Evolutionary conservation across 2,113 vertebrate species (phyloP), one percentile per base, ranked within the genome.

Genomic region (Zosterops borbonicus): DNA sequence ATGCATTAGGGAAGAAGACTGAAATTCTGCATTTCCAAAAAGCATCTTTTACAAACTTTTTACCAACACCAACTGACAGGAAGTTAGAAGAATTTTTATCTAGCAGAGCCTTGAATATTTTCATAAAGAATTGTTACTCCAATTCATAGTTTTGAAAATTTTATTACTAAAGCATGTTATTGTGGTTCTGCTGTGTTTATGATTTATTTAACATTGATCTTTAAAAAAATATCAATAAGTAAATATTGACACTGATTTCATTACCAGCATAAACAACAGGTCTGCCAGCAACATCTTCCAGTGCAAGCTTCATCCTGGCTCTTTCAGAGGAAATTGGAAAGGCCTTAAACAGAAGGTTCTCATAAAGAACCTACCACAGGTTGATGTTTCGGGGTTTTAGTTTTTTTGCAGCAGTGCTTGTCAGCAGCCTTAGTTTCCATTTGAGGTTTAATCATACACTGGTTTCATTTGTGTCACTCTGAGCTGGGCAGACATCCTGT

Each of bases 381-480:
- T 46, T 92, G 93, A 78, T 8, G 39, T 86, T 92, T 94, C 63
- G 2, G 67, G 79, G 67, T 2, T 46, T 90, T 83, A 33, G 31
- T 18, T 68, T 41, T 94, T 95, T 90, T 83, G 67, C 75, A 95
- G 95, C 67, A 90, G 44, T 68, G 83, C 83, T 94, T 95, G 91
- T 71, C 95, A 89, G 86, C 9, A 92, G 91, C 8, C 2, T 93
- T 93, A 84, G 56, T 87, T 96, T 95, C 94, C 89, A 29, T 91
- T 56, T 83, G 85, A 88, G 92, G 29, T 86, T 95, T 94, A 94
- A 75, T 80, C 79, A 35, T 80, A 44, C 1, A 67, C 59, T 90
- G 92, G 80, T 92, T 94, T 95, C 93, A 53, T 94, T 91, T 96
- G 90, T 96, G 90, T 87, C 94, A 93, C 65, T 91, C 91, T 95